Evolutionary conservation across 2,797 vertebrate species (phyloP).

Genomic region (Myotis planiceps): DNA sequence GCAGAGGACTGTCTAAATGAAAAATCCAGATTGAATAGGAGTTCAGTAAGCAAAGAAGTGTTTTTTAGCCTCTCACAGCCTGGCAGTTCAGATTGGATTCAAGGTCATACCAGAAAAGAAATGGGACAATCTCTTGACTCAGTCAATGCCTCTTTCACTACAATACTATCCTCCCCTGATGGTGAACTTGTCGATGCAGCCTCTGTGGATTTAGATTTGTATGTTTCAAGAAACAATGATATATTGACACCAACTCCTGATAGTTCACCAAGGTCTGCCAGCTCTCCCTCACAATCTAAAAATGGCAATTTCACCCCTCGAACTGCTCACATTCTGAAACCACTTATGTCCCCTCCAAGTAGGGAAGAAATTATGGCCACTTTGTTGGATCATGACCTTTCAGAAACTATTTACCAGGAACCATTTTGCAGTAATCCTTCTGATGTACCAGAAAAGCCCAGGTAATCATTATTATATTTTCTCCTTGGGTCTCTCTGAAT

Average conservation of each 20-base stretch:
- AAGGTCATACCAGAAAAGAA: slow-evolving; percentile 87
- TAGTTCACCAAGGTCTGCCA: slow-evolving; percentile 95
- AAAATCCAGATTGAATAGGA: slow-evolving; percentile 85
- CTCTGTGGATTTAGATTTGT: slow-evolving; percentile 91
- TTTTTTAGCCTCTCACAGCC: slow-evolving; percentile 92
- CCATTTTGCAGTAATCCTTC: slow-evolving; percentile 98
- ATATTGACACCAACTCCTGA: slow-evolving; percentile 94
- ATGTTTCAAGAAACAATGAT: slow-evolving; percentile 90
- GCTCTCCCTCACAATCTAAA: slow-evolving; percentile 94
- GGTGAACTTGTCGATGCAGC: slow-evolving; percentile 91
- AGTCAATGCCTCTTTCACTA: slow-evolving; percentile 90
- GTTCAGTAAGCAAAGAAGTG: slow-evolving; percentile 88
- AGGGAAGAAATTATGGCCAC: slow-evolving; percentile 97
- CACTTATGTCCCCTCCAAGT: slow-evolving; percentile 98
- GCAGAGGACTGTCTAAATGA: slow-evolving; percentile 84
- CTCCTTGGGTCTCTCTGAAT: not conserved
- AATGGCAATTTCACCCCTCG: slow-evolving; percentile 90
- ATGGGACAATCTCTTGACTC: slow-evolving; percentile 89
- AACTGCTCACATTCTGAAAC: slow-evolving; percentile 94
- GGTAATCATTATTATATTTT: slow-evolving; percentile 86
- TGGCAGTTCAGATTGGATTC: slow-evolving; percentile 91
- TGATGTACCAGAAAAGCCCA: slow-evolving; percentile 95
- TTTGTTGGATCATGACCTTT: slow-evolving; percentile 94
- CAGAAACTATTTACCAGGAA: slow-evolving; percentile 96
- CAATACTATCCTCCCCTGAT: slow-evolving; percentile 88